Base-by-base conservation (phyloP, 2,797 vertebrate species). In the Hybognathus amarus region DNA sequence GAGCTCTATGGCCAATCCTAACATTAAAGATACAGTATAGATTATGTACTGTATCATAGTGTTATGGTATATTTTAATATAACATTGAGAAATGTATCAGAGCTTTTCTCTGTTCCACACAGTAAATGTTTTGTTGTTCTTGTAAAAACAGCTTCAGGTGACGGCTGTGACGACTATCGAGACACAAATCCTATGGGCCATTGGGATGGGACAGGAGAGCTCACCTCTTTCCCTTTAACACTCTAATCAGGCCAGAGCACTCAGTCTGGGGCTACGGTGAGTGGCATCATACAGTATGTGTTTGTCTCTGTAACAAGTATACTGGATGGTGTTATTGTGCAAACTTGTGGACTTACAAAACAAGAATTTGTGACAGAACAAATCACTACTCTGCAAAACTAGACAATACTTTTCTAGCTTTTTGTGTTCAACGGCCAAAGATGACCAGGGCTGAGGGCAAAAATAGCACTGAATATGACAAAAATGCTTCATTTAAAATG, bases 81-180 rank as follows among this genome's bases (percentile, higher is more conserved):
- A 70, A 70, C 40, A 69, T 40, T 42, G 22, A 69, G 15, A n/a
- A 22, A 67, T 67, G 64, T 12, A 38, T 22, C 64, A 13, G 11
- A n/a, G 5, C 2, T 69, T 9, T 5, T 24, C 30, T 36, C 12
- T 38, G 74, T 38, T 84, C 27, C 11, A 27, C 7, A 36, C 4
- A 45, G 67, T 45, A 45, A 70, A 70, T 33, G 17, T 33, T 52
- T 73, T 52, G 33, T 11, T 70, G 15, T 70, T 50, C 0, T 18
- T 50, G 69, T 30, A 22, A 52, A 52, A 33, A 52, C 47, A 71
- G 69, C 33, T 85, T 68, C 69, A 83, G 81, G 71, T 69, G 75
- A 79, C 52, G 15, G 42, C 59, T n/a, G 54, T 40, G 56, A 75
- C 42, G 22, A 75, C 45, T 69, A 42, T 30, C 27, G 40, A 64